phyloP scores from a whole-genome alignment of 2,888 invertebrate genomes.

The Drosophila testacea region DNA sequence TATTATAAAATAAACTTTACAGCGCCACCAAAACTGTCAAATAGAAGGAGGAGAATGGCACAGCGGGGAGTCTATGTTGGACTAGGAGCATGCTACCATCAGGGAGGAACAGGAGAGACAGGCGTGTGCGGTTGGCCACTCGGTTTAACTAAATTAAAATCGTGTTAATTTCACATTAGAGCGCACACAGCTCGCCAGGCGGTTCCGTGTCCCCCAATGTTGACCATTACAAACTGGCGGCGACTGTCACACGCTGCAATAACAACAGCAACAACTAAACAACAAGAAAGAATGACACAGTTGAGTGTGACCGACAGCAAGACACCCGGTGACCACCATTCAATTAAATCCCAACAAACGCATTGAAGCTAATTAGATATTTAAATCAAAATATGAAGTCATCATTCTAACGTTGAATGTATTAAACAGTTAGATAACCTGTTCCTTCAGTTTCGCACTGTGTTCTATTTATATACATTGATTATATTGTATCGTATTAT shows the following conservation, averaged over 20 bases:
- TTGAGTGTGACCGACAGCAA: not conserved
- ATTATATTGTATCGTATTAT: no score
- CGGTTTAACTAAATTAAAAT: slow-evolving; percentile 81
- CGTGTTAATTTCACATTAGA: slow-evolving; percentile 82
- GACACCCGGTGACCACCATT: not conserved
- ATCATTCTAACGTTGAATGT: no score
- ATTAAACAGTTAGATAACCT: no score
- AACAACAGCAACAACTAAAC: slow-evolving; percentile 10
- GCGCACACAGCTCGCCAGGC: slow-evolving; percentile 66
- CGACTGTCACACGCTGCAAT: slow-evolving; percentile 59
- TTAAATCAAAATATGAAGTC: not conserved
- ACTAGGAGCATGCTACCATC: not conserved
- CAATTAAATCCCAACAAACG: not conserved
- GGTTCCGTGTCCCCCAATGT: slow-evolving; percentile 57
- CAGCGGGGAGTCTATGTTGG: slow-evolving; percentile 17
- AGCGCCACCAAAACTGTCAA: slow-evolving; percentile 28
- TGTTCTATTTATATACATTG: no score
- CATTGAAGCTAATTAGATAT: not conserved
- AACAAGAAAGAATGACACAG: slow-evolving; percentile 1
- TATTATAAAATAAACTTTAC: slow-evolving; percentile 76
- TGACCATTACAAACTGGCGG: slow-evolving; percentile 57
- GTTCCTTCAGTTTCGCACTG: no score
- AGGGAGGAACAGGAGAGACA: not conserved
- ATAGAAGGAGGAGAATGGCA: slow-evolving; percentile 7
- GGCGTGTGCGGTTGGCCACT: slow-evolving; percentile 72